Conservation (phyloP, 2,797 vertebrate genomes). For the Lithobates pipiens region DNA sequence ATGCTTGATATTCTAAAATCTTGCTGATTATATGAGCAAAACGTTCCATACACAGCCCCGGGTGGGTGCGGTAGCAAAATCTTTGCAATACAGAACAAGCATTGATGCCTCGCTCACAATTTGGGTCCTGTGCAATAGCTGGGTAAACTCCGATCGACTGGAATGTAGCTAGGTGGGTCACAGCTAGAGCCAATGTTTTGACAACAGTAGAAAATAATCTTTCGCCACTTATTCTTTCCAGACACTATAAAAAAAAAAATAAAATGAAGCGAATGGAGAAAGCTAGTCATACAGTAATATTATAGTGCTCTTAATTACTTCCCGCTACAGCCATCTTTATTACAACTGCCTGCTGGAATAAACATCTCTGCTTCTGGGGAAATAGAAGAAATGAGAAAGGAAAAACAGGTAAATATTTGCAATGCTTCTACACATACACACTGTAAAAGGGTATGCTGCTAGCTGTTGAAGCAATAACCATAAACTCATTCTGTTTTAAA, state of each 20-base stretch:
- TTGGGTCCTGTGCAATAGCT: slow-evolving; percentile 47
- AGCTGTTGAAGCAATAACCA: too few species aligned
- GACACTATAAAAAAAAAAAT: background rate
- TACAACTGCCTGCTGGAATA: background rate
- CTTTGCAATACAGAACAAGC: slow-evolving; percentile 53
- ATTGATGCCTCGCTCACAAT: slow-evolving; percentile 53
- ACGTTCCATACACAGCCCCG: slow-evolving; percentile 72
- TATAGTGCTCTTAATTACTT: background rate
- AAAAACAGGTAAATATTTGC: background rate
- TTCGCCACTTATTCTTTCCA: slow-evolving; percentile 23
- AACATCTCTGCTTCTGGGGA: background rate
- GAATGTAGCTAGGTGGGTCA: slow-evolving; percentile 58
- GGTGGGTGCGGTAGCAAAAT: slow-evolving; percentile 69
- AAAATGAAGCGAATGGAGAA: background rate
- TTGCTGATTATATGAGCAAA: slow-evolving; percentile 66
- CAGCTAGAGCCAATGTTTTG: slow-evolving; percentile 56
- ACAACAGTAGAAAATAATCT: slow-evolving; percentile 59
- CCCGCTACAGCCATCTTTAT: background rate
- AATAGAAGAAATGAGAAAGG: background rate
- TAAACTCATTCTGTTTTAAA: too few species aligned
- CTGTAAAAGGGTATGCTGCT: too few species aligned
- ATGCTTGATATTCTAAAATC: slow-evolving; percentile 63
- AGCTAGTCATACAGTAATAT: background rate
- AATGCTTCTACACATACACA: too few species aligned
- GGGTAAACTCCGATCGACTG: slow-evolving; percentile 44